Conservation (phyloP, 2,888 invertebrate genomes). For the Himalopsyche kuldschensis region DNA sequence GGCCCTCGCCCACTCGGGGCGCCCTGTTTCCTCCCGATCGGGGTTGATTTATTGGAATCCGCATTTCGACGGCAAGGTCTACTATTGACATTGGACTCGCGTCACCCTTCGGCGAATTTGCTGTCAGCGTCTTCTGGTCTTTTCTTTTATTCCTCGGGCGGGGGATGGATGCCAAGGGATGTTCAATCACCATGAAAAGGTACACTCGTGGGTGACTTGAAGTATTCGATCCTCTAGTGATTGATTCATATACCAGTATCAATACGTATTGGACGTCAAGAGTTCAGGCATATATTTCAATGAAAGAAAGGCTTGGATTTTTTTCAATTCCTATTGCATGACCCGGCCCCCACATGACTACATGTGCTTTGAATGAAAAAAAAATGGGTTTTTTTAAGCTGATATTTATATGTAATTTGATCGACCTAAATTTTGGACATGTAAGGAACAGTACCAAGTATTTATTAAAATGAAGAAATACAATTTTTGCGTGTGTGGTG, state of each 20-base stretch:
- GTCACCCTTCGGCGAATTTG: constrained; percentile 5
- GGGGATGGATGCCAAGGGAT: background rate
- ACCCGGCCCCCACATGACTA: too few species aligned
- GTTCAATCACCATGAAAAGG: background rate
- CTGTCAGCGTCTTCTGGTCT: constrained; percentile 11
- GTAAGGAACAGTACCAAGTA: too few species aligned
- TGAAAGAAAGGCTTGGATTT: too few species aligned
- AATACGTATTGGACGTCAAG: too few species aligned
- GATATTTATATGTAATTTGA: too few species aligned
- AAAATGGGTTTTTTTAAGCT: too few species aligned
- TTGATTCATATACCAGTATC: background rate
- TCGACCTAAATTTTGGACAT: too few species aligned
- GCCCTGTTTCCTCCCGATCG: background rate
- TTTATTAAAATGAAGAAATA: too few species aligned
- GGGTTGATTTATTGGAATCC: constrained; percentile 23
- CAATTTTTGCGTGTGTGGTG: too few species aligned
- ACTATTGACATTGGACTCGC: constrained; percentile 21
- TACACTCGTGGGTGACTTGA: background rate
- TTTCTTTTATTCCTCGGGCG: background rate
- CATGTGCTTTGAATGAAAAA: too few species aligned
- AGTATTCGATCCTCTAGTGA: background rate
- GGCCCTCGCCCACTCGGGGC: background rate
- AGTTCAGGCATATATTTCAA: too few species aligned
- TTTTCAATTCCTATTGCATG: too few species aligned
- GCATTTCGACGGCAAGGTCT: background rate